Evolutionary conservation across 1,140 invertebrate species (phyloP).

Genomic region (Olivierus martensii): DNA sequence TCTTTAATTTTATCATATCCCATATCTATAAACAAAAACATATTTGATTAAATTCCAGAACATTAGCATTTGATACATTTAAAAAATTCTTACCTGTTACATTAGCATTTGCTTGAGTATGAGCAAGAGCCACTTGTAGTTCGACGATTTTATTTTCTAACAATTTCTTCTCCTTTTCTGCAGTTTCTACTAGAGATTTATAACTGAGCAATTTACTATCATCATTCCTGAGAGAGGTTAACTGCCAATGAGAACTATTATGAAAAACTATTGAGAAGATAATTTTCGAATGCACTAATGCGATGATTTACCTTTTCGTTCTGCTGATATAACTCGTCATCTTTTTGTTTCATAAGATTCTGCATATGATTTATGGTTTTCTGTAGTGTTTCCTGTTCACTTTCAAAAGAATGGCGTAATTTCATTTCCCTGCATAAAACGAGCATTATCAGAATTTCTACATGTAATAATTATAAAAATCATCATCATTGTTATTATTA

Average conservation of each 20-base stretch:
- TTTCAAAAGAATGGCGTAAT: not conserved
- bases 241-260: not conserved
- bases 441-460: not conserved
- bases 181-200: not conserved
- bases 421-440: not conserved
- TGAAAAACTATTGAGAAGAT: too few species aligned
- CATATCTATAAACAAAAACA: conserved; percentile 16
- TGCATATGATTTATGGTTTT: conserved; percentile 6
- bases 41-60: not conserved
- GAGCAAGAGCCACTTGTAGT: conserved; percentile 15
- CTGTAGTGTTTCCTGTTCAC: not conserved
- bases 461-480: too few species aligned
- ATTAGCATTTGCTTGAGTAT: not conserved
- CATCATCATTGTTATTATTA: too few species aligned
- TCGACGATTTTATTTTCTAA: conserved; percentile 18
- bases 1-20: conserved; percentile 21
- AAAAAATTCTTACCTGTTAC: not conserved
- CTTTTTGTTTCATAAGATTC: not conserved
- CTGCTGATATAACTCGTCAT: not conserved
- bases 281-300: too few species aligned
- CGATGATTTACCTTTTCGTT: too few species aligned
- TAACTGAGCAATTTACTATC: not conserved
- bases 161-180: conserved; percentile 19
- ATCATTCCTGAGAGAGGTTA: not conserved
- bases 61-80: too few species aligned